Evolutionary conservation across 2,888 invertebrate species (phyloP), one percentile per base, ranked within the genome.

Genomic region (Tinea trinotella): DNA sequence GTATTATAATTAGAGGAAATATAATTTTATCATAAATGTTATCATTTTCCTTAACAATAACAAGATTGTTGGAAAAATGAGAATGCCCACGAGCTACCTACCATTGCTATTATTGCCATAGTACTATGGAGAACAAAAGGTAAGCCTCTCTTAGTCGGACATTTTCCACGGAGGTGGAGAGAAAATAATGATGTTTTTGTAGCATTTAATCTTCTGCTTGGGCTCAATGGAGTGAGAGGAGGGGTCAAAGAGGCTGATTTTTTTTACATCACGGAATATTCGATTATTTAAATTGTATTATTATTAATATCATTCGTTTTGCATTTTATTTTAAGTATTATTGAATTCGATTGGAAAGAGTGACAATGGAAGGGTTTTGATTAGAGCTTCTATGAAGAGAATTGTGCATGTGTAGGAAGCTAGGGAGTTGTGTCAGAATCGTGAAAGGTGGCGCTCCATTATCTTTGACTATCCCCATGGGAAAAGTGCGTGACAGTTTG

Each of bases 121-220:
- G 30, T 30, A 7, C 40, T 40, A n/a, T 6, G 6, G 40, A 13
- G 40, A 40, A 40, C 40, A 40, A 40, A 40, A 40, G 15, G 12
- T 40, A 40, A 40, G 40, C 40, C 15, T 40, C n/a, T n/a, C 40
- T 40, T 40, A 40, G 2, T 40, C 12, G 40, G 40, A 40, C 40
- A 15, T 40, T 40, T 12, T 40, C 40, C 15, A 40, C 40, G 40
- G 15, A 40, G 13, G 40, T 40, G 40, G 13, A 15, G 40, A 44
- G 55, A 40, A 52, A 55, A 34, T 40, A 36, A 30, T 18, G 52
- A 35, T 52, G 55, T 55, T 55, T 50, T 55, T 55, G 44, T 52
- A 34, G 44, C 55, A 55, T 55, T 55, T 55, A 55, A 55, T 55
- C 52, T 55, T 44, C 22, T 24, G 36, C 55, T 15, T 36, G 36